Evolutionary conservation across 2,888 invertebrate species (phyloP).

Genomic region (Drosophila neotestacea): DNA sequence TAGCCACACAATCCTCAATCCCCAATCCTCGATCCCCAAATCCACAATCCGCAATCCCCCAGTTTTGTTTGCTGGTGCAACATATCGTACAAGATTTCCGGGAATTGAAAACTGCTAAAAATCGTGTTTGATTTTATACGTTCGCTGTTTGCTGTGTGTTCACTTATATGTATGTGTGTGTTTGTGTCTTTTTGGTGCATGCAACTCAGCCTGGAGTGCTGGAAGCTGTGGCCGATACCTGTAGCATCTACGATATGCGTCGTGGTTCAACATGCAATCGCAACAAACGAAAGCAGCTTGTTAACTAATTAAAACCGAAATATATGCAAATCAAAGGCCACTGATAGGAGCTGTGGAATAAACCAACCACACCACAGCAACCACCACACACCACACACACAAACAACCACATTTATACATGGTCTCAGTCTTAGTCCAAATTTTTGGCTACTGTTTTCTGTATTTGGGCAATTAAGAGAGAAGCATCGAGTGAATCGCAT

Average conservation of each 20-base stretch:
- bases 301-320: slow-evolving; percentile 84
- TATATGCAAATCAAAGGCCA: slow-evolving; percentile 83
- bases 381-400: neutral
- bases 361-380: neutral
- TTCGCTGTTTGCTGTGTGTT: slow-evolving; percentile 33
- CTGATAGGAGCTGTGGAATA: slow-evolving; percentile 30
- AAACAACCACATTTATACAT: slow-evolving; percentile 2
- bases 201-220: slow-evolving; percentile 38
- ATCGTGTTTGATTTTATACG: slow-evolving; percentile 81
- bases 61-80: slow-evolving; percentile 62
- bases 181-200: slow-evolving; percentile 44
- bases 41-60: slow-evolving; percentile 44
- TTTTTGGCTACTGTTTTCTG: slow-evolving; percentile 42
- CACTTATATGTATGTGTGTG: slow-evolving; percentile 18
- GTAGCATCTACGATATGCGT: slow-evolving; percentile 79
- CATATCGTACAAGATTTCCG: slow-evolving; percentile 80
- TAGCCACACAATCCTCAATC: slow-evolving; percentile 42
- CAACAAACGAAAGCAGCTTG: slow-evolving; percentile 82
- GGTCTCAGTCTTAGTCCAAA: slow-evolving; percentile 12
- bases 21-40: slow-evolving; percentile 25
- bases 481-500: slow-evolving; percentile 1
- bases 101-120: slow-evolving; percentile 80
- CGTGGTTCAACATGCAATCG: slow-evolving; percentile 82
- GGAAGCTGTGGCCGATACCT: slow-evolving; percentile 45
- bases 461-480: slow-evolving; percentile 49